These are phyloP conservation scores for Saturnia pavonia DNA, from an alignment of 2,888 invertebrate genomes.

Conservation along the genomic window DNA sequence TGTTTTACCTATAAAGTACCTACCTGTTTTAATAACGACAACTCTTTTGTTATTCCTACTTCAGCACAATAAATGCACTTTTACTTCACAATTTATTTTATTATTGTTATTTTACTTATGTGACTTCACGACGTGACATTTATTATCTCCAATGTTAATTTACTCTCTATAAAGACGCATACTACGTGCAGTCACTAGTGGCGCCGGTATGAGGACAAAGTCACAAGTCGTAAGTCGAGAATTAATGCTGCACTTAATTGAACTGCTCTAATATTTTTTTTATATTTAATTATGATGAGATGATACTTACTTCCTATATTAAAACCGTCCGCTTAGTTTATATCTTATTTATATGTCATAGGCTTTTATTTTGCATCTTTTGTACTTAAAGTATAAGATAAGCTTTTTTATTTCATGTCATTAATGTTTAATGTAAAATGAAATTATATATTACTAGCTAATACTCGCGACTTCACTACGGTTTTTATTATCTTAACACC, in stretches of 20 bases:
- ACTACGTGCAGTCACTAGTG: constrained; percentile 6
- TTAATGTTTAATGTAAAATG: too few species aligned
- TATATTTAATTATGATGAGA: background rate
- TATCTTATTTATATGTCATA: too few species aligned
- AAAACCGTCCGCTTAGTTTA: background rate
- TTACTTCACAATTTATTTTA: background rate
- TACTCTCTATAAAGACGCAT: background rate
- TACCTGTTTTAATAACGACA: background rate
- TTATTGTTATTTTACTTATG: background rate
- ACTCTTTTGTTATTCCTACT: background rate
- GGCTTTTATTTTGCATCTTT: too few species aligned
- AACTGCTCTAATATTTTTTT: background rate
- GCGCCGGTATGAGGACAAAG: constrained; percentile 17
- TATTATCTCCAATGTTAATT: background rate
- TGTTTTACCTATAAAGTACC: background rate
- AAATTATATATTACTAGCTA: too few species aligned
- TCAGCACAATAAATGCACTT: background rate
- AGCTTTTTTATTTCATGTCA: too few species aligned
- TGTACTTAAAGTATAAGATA: too few species aligned
- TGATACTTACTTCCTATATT: background rate
- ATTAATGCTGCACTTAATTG: background rate
- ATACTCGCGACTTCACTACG: too few species aligned
- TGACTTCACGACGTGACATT: constrained; percentile 1
- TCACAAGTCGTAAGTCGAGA: background rate
- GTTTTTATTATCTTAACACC: too few species aligned